Conservation (phyloP, 2,888 invertebrate species). For the Cyclophora punctaria region DNA sequence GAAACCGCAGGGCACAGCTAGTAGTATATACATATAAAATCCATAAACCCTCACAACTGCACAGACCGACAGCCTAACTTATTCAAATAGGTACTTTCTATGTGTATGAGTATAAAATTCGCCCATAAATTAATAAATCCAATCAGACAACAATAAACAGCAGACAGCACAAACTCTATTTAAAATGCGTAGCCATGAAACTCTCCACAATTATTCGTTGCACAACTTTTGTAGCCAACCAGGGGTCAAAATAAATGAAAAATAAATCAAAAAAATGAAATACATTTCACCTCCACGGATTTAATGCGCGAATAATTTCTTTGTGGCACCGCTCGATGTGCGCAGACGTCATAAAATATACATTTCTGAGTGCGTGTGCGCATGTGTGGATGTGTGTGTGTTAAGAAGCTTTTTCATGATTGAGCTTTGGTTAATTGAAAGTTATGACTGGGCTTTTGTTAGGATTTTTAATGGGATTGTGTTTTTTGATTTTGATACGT, state of each 20-base stretch:
- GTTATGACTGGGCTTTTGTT: neutral
- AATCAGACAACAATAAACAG: conserved; percentile 1
- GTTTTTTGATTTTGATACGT: too few species aligned
- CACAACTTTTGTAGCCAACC: conserved; percentile 6
- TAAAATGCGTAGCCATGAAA: too few species aligned
- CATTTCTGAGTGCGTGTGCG: conserved; percentile 64
- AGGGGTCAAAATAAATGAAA: conserved; percentile 34
- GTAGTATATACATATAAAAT: too few species aligned
- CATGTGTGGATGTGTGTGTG: conserved; percentile 19
- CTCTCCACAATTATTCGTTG: conserved; percentile 7
- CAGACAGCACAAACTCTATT: too few species aligned
- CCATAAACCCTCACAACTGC: too few species aligned
- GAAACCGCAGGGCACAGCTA: too few species aligned
- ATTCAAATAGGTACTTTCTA: too few species aligned
- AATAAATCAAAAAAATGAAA: conserved; percentile 30
- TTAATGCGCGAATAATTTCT: conserved; percentile 76
- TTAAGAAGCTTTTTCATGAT: conserved; percentile 8
- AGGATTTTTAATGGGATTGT: too few species aligned
- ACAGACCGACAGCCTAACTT: too few species aligned
- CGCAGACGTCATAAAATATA: conserved; percentile 75
- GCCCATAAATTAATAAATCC: neutral
- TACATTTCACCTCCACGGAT: conserved; percentile 64
- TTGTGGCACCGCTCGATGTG: conserved; percentile 75
- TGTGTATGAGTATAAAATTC: too few species aligned
- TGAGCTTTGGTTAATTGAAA: conserved; percentile 3